phyloP scores from a whole-genome alignment of 2,888 invertebrate genomes.

The Agrilus mali region DNA sequence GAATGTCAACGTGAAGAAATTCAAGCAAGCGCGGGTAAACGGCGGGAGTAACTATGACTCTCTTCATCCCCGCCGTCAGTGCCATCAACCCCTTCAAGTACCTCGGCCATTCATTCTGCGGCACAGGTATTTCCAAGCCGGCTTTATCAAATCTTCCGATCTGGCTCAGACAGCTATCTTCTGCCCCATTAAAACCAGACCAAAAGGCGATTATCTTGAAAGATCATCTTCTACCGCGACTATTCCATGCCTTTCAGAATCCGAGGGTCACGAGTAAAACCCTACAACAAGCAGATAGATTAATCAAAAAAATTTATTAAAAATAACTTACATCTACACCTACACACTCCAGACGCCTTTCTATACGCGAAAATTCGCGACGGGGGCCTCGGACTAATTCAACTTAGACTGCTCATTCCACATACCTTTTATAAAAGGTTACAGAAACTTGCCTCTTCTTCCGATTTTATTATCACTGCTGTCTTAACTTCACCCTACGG shows the following conservation, averaged over 20 bases:
- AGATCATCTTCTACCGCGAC: slow-evolving; percentile 23
- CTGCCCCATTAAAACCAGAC: slow-evolving; percentile 28
- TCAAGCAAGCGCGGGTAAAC: no score
- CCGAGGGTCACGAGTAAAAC: not conserved
- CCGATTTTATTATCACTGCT: not conserved
- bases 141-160: slow-evolving; percentile 2
- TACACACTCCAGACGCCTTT: slow-evolving; percentile 10
- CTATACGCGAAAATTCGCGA: slow-evolving; percentile 12
- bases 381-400: slow-evolving; percentile 18
- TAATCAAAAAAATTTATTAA: slow-evolving; percentile 13
- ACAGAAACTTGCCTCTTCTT: not conserved
- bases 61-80: slow-evolving; percentile 14
- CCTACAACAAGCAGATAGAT: slow-evolving; percentile 21
- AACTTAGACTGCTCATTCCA: slow-evolving; percentile 13
- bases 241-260: slow-evolving; percentile 24
- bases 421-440: slow-evolving; percentile 7
- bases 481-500: not conserved
- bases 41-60: no score
- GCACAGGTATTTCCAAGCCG: no score
- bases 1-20: no score
- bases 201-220: slow-evolving; percentile 25
- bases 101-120: slow-evolving; percentile 20
- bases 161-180: slow-evolving; percentile 17
- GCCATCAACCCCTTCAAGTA: slow-evolving; percentile 13
- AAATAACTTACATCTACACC: slow-evolving; percentile 16